A percentile compares a stretch with the other conserved stretches of the same genome.
Conservation (phyloP, 1,140 invertebrate genomes). For the Eriosoma lanigerum region DNA sequence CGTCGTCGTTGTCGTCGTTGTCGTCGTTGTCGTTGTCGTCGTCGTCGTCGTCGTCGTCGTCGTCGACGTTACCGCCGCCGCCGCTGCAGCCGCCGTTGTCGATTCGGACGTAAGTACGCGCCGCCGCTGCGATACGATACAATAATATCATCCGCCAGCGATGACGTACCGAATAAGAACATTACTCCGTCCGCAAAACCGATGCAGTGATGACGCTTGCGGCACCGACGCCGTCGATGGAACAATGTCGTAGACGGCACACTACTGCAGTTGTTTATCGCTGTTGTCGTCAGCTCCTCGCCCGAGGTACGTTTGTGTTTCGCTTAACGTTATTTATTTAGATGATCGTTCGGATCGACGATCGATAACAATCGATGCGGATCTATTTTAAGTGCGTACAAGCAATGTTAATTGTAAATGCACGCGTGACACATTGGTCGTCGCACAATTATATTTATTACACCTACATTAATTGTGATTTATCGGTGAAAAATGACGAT, state of each 20-base stretch:
- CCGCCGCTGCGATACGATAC: background rate
- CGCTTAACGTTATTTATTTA: too few species aligned
- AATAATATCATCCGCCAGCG: background rate
- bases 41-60: conserved; percentile 17
- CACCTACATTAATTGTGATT: too few species aligned
- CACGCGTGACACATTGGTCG: too few species aligned
- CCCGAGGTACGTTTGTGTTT: background rate
- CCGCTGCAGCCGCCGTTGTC: background rate
- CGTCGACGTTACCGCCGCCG: background rate
- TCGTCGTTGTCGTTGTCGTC: background rate
- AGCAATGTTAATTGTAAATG: too few species aligned
- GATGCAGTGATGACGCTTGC: background rate
- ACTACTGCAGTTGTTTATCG: too few species aligned
- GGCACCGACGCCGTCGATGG: background rate
- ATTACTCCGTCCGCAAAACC: background rate
- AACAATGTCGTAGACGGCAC: background rate
- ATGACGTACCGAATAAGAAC: background rate
- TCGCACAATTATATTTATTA: too few species aligned
- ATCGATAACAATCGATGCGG: too few species aligned
- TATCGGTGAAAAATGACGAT: too few species aligned
- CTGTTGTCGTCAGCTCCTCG: background rate
- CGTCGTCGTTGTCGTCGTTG: background rate
- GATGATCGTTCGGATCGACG: too few species aligned
- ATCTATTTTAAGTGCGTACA: too few species aligned
- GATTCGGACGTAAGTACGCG: background rate